Conservation (phyloP, 1,140 invertebrate genomes). For the Augochlora pura region DNA sequence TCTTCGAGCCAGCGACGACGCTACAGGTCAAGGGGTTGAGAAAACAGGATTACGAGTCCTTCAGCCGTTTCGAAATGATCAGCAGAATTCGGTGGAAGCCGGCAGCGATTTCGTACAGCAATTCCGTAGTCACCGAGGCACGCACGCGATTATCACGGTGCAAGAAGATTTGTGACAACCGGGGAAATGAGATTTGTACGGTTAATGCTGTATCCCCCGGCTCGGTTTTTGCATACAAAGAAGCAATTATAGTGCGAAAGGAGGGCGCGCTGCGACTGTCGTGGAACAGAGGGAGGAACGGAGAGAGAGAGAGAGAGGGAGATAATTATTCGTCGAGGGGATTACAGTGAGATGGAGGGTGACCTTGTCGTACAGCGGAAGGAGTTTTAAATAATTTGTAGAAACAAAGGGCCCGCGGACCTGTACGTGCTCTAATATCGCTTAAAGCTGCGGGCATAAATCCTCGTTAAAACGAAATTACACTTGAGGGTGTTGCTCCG, state of each 20-base stretch:
- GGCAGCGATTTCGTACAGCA: no score
- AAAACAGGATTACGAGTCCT: no score
- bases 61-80: no score
- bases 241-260: neutral
- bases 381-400: neutral
- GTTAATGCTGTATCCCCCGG: no score
- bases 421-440: neutral
- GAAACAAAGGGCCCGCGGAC: neutral
- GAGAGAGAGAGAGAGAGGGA: neutral
- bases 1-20: no score
- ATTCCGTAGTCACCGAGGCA: no score
- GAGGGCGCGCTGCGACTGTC: no score
- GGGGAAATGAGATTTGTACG: no score
- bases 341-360: neutral
- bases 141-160: no score
- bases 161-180: no score
- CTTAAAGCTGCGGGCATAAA: neutral
- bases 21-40: no score
- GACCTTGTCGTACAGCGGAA: neutral
- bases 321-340: neutral
- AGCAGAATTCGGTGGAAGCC: no score
- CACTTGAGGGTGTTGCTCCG: neutral
- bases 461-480: slow-evolving; percentile 10
- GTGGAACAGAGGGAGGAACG: neutral
- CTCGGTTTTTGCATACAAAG: neutral